phyloP scores from a whole-genome alignment of 2,113 vertebrate species.

The Enhydra lutris region DNA sequence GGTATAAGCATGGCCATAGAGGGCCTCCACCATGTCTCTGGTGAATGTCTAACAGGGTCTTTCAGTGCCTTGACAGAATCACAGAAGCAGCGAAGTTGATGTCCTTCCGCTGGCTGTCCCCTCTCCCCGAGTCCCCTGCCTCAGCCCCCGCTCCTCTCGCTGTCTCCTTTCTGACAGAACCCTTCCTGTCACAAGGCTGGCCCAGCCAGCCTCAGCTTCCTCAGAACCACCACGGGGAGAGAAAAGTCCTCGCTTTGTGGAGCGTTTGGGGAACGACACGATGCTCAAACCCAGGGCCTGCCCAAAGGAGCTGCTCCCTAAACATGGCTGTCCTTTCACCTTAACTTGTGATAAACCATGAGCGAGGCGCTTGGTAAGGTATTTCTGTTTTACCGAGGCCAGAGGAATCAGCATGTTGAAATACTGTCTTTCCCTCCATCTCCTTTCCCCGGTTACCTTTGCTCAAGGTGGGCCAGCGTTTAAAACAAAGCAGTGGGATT shows the following conservation, averaged over 20 bases:
- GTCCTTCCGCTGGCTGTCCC: not conserved
- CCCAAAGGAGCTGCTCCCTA: not conserved
- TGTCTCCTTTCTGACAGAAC: not conserved
- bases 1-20: not conserved
- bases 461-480: not conserved
- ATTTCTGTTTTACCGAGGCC: not conserved
- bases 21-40: not conserved
- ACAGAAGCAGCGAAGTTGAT: not conserved
- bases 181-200: not conserved
- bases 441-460: not conserved
- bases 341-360: not conserved
- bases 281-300: not conserved
- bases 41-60: not conserved
- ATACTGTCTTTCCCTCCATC: not conserved
- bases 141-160: fast-evolving
- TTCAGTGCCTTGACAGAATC: not conserved
- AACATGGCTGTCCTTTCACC: not conserved
- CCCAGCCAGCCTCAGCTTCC: not conserved
- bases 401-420: not conserved
- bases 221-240: fast-evolving
- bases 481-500: not conserved
- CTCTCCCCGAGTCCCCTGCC: not conserved
- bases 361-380: not conserved
- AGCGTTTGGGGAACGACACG: not conserved
- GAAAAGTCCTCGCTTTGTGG: too few species aligned